Conservation (phyloP, 2,888 invertebrate species). For the Leucophora obtusa region DNA sequence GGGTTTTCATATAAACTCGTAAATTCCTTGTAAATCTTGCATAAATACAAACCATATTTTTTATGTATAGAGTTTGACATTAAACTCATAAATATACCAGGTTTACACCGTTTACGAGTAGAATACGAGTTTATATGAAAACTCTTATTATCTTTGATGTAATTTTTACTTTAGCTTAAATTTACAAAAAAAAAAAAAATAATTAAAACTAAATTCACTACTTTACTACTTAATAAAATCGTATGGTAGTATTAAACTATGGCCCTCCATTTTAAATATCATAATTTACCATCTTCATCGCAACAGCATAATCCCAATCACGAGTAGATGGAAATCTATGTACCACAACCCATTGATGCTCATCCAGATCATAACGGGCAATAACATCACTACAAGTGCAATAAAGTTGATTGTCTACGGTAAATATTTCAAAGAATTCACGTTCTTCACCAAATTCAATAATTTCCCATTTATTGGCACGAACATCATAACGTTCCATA, state of each 20-base stretch:
- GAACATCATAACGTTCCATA: constrained; percentile 71
- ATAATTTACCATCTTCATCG: constrained; percentile 68
- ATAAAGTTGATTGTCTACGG: constrained; percentile 69
- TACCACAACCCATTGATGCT: constrained; percentile 67
- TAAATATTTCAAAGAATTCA: constrained; percentile 72
- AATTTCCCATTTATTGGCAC: constrained; percentile 70
- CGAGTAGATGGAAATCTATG: constrained; percentile 67
- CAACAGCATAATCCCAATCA: constrained; percentile 72
- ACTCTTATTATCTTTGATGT: too few relatives aligned
- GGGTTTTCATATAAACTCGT: too few relatives aligned
- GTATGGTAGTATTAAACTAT: constrained; percentile 13
- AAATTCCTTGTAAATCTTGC: too few relatives aligned
- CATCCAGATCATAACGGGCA: constrained; percentile 66
- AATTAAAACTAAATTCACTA: background rate
- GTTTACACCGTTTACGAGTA: too few relatives aligned
- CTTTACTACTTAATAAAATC: background rate
- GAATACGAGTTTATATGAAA: too few relatives aligned
- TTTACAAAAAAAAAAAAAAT: background rate
- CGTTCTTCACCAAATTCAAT: constrained; percentile 70
- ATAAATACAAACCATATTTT: too few relatives aligned
- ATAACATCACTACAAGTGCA: constrained; percentile 70
- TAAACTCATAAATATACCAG: too few relatives aligned
- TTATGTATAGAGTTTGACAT: too few relatives aligned
- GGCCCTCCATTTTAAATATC: constrained; percentile 6
- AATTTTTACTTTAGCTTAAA: too few relatives aligned